These are phyloP conservation scores for Tetranychus piercei DNA, from an alignment of 2,888 invertebrate genomes.

Conservation along the genomic window DNA sequence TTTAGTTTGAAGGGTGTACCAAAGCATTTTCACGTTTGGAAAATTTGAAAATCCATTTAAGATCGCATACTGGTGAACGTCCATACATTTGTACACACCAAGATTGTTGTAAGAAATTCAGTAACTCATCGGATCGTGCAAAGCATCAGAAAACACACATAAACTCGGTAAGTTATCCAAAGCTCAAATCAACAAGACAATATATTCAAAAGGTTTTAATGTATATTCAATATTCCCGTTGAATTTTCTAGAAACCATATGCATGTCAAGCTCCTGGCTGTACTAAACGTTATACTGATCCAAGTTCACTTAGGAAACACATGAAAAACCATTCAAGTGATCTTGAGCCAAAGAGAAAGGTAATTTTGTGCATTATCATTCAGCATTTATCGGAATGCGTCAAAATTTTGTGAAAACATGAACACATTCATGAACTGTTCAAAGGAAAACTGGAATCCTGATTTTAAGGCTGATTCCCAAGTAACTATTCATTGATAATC, in stretches of 20 bases:
- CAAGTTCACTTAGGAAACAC: constrained; percentile 41
- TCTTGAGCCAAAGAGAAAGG: too few species aligned
- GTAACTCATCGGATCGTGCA: constrained; percentile 92
- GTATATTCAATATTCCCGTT: not conserved
- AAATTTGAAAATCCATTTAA: constrained; percentile 89
- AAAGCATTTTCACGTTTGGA: constrained; percentile 92
- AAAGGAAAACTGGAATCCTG: too few species aligned
- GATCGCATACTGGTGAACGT: constrained; percentile 86
- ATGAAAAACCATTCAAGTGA: constrained; percentile 33
- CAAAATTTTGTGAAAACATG: too few species aligned
- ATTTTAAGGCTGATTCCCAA: too few species aligned
- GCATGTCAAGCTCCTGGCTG: constrained; percentile 38
- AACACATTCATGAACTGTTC: too few species aligned
- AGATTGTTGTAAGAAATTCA: constrained; percentile 85
- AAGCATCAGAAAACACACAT: constrained; percentile 97
- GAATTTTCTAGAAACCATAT: constrained; percentile 38
- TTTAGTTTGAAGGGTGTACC: constrained; percentile 72
- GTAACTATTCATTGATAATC: too few species aligned
- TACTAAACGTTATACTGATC: constrained; percentile 40
- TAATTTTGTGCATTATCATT: too few species aligned
- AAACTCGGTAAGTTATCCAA: constrained; percentile 60
- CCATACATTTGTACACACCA: constrained; percentile 86
- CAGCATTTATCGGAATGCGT: too few species aligned
- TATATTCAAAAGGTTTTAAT: too few species aligned
- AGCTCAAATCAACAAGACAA: not conserved